phyloP scores from a whole-genome alignment of 2,797 vertebrate species.

The Channallabes apus region DNA sequence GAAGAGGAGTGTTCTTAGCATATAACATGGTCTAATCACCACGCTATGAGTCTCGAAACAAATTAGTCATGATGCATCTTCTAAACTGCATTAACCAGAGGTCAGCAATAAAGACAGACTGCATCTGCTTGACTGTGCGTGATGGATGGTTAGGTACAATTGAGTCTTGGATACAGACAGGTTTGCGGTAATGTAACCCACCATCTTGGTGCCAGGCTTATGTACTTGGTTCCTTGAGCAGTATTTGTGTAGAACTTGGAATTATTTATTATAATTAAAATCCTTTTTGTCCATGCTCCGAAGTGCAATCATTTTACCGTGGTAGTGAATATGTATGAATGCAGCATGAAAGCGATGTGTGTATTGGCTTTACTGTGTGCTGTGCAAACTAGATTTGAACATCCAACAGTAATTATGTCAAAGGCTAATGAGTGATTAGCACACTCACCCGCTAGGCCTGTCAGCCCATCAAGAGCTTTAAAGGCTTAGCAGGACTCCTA shows the following conservation, averaged over 20 bases:
- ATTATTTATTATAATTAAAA: neutral
- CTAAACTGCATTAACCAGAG: conserved; percentile 46
- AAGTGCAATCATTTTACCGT: neutral
- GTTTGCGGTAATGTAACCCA: neutral
- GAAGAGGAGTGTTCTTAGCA: neutral
- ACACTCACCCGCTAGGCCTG: conserved; percentile 42
- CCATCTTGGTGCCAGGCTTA: neutral
- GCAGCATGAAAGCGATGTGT: neutral
- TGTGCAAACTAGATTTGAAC: conserved; percentile 10
- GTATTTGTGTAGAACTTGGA: neutral
- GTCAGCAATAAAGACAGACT: conserved; percentile 24
- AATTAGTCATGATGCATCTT: conserved; percentile 7
- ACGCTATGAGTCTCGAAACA: conserved; percentile 8
- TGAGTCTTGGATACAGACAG: conserved; percentile 9
- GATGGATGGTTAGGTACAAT: conserved; percentile 3
- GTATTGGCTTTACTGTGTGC: neutral
- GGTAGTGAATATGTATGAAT: neutral
- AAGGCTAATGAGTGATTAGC: conserved; percentile 47
- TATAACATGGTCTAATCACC: neutral
- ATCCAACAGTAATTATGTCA: conserved; percentile 35
- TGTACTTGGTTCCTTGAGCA: neutral
- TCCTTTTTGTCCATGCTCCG: neutral
- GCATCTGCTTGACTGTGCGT: neutral
- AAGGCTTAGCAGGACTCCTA: conserved; percentile 46
- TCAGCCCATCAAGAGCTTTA: conserved; percentile 47